A percentile compares a stretch with the other conserved stretches of the same genome.
Evolutionary conservation across 2,113 vertebrate species (phyloP).

Genomic region (Tychaedon coryphoeus): DNA sequence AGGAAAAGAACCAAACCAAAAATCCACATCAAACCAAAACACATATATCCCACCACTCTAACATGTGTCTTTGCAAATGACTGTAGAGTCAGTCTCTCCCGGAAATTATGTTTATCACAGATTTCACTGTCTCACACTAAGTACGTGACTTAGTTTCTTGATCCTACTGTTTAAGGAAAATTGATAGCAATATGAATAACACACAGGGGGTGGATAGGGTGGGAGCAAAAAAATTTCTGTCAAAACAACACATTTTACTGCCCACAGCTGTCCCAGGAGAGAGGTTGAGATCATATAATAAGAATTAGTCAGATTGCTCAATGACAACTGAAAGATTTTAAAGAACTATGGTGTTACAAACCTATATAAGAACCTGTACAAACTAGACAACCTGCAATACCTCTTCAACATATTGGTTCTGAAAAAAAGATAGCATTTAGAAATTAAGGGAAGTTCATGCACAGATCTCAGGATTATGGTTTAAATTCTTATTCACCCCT

Average conservation of each 20-base stretch:
- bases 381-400: not conserved
- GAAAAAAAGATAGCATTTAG: not conserved
- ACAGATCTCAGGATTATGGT: not conserved
- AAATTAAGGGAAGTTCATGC: not conserved
- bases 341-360: not conserved
- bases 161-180: not conserved
- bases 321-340: not conserved
- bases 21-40: not conserved
- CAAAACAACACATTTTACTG: conserved; percentile 11
- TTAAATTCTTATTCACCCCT: not conserved
- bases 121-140: not conserved
- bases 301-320: not conserved
- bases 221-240: not conserved
- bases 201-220: not conserved
- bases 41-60: not conserved
- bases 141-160: not conserved
- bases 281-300: not conserved
- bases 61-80: not conserved
- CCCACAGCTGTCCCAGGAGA: not conserved
- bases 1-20: not conserved
- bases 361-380: not conserved
- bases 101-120: not conserved
- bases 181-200: not conserved
- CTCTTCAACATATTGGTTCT: not conserved
- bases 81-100: not conserved